Base-by-base conservation (phyloP, 2,888 invertebrate genomes). In the Drosophila meridiana region DNA sequence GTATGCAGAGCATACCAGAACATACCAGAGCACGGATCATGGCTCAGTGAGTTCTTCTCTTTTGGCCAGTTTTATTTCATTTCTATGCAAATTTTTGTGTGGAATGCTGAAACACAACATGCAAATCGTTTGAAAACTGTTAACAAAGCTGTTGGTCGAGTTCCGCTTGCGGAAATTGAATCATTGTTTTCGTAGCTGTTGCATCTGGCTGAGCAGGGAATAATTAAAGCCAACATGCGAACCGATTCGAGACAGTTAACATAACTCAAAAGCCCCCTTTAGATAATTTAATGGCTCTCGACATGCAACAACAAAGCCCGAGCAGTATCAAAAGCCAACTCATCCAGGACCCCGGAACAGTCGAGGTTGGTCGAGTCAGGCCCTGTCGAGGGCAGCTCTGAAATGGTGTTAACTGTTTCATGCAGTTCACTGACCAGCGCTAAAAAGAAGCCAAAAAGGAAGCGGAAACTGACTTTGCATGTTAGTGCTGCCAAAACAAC, bases 131-230 rank as follows among this genome's bases (percentile, higher is more conserved):
- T 28, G 38, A 58, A 76, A 52, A 53, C 66, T 73, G 74, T 78
- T 78, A 78, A 74, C 78, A 69, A 66, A 66, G 63, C 68, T 60
- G 71, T 76, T 68, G 67, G 47, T 34, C 32, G 53, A 47, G 67
- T 80, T 82, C 74, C 85, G 77, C 32, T 45, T 47, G 40, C 76
- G 87, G 87, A 81, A 81, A 84, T 83, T 89, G 65, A 82, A 76
- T 69, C 82, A 76, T 79, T 81, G 76, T 74, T 63, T 60, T 59
- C 26, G 26, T 67, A 58, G 69, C 57, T 48, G 64, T 59, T 68
- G 75, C 56, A 61, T 55, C 58, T 69, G 26, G 36, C 47, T 56
- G 56, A 34, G 42, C 38, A 56, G 52, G 66, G 42, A 14, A 59
- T 68, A 81, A 80, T 80, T 83, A 81, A 74, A 80, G 57, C 57